Evolutionary conservation across 2,888 invertebrate species (phyloP).

Genomic region (Cylloceria caligata): DNA sequence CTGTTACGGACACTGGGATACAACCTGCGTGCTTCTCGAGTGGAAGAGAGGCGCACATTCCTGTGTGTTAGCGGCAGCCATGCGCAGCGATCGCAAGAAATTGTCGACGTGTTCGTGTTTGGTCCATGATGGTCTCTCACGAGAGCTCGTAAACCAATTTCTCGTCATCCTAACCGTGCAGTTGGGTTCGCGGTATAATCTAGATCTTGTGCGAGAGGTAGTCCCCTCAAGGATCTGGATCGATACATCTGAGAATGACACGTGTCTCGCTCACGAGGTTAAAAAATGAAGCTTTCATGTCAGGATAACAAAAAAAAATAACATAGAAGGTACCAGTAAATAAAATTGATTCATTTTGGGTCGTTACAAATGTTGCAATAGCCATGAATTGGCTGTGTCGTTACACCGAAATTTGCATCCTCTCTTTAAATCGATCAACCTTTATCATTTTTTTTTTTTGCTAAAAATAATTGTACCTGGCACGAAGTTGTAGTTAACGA

Average conservation of each 20-base stretch:
- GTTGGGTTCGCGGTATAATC: conserved; percentile 18
- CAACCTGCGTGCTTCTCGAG: conserved; percentile 14
- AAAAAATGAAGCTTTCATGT: not conserved
- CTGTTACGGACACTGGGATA: conserved; percentile 12
- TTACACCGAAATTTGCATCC: no score
- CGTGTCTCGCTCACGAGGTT: not conserved
- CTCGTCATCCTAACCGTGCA: conserved; percentile 24
- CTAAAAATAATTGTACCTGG: no score
- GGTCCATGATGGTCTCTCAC: conserved; percentile 24
- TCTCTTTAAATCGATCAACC: no score
- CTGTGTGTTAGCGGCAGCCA: conserved; percentile 7
- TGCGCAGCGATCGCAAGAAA: conserved; percentile 30
- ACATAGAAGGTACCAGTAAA: no score
- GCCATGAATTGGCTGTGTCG: no score
- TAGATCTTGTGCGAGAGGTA: conserved; percentile 29
- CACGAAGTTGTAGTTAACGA: no score
- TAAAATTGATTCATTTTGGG: no score
- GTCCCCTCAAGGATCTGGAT: not conserved
- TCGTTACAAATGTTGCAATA: no score
- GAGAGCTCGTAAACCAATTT: conserved; percentile 25
- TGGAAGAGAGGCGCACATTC: conserved; percentile 29
- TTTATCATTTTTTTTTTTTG: no score
- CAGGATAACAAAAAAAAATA: no score
- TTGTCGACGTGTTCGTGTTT: conserved; percentile 50
- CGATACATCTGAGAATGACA: not conserved